Evolutionary conservation across 1,140 invertebrate species (phyloP).

Genomic region (Parapsyche elsis): DNA sequence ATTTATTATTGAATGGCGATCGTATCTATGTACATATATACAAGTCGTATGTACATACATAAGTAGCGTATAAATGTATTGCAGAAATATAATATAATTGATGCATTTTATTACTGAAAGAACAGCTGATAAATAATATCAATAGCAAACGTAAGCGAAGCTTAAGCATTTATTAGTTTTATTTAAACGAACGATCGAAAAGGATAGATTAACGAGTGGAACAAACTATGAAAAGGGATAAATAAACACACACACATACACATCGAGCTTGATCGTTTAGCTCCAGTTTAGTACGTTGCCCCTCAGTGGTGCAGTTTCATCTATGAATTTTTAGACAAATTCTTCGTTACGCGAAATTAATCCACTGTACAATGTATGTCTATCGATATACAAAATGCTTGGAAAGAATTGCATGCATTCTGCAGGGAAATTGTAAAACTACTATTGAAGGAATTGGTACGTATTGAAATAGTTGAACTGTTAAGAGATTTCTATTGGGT

Average conservation of each 20-base stretch:
- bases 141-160: not conserved
- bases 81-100: no score
- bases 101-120: not conserved
- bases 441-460: not conserved
- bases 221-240: not conserved
- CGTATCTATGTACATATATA: no score
- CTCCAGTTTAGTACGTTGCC: constrained; percentile 35
- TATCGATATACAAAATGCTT: not conserved
- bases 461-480: not conserved
- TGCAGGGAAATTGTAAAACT: not conserved
- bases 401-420: not conserved
- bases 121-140: not conserved
- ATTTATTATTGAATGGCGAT: no score
- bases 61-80: no score
- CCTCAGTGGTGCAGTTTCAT: constrained; percentile 22
- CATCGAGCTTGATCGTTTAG: constrained; percentile 27
- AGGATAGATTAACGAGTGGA: not conserved
- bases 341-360: not conserved
- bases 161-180: not conserved
- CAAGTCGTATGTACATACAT: no score
- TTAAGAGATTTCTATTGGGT: not conserved
- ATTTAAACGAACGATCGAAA: not conserved
- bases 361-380: not conserved
- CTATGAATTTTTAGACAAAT: not conserved
- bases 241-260: not conserved